Percentiles rank a stretch among this genome's conserved stretches.
Evolutionary conservation across 2,113 vertebrate genomes (phyloP).

Genomic region (Ochotona curzoniae): DNA sequence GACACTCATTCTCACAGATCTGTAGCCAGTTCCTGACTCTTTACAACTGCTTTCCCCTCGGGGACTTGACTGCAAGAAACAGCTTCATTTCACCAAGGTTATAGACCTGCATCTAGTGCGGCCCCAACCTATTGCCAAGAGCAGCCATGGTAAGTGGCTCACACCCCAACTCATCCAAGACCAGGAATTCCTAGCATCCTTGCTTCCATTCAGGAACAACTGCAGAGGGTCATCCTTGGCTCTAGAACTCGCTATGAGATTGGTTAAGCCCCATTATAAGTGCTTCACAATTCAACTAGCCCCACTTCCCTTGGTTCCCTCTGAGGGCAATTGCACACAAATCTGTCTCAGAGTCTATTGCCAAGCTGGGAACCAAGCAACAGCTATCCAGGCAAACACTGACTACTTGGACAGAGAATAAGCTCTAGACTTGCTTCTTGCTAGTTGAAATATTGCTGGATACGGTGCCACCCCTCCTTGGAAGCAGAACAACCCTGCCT

Average conservation of each 20-base stretch:
- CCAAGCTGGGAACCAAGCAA: background rate
- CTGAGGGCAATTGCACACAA: background rate
- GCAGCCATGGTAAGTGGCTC: background rate
- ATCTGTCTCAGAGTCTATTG: background rate
- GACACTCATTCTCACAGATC: background rate
- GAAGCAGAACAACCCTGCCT: background rate
- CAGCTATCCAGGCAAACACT: background rate
- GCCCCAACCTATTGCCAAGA: background rate
- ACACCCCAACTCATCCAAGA: background rate
- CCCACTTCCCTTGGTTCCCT: background rate
- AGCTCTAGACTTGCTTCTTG: background rate
- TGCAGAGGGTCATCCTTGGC: background rate
- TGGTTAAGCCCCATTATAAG: background rate
- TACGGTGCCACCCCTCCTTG: background rate
- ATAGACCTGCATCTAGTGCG: background rate
- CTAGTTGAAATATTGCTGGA: background rate
- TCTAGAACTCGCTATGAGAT: background rate
- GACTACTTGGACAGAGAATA: background rate
- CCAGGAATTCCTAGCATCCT: background rate
- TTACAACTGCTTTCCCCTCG: background rate
- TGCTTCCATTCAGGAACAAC: background rate
- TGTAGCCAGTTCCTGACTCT: background rate
- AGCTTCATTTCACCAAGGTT: background rate
- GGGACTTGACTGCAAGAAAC: background rate
- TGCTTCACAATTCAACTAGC: background rate